Evolutionary conservation across 2,113 vertebrate genomes (phyloP).

Genomic region (Heliornis fulica): DNA sequence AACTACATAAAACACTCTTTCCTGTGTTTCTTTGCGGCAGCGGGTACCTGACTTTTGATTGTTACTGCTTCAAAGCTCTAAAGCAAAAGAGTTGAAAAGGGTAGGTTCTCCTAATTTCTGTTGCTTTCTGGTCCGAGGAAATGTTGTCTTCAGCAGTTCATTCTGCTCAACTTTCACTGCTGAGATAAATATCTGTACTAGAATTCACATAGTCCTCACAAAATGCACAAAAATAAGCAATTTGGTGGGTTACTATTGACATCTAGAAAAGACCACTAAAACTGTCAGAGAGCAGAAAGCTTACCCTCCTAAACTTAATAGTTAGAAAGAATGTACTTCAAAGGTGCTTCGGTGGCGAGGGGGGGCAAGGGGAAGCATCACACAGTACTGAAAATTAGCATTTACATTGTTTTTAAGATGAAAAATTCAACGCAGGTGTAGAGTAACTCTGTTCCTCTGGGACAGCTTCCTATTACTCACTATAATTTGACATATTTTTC

Average conservation of each 20-base stretch:
- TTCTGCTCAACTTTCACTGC: not conserved
- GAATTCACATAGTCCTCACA: not conserved
- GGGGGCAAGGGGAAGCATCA: too few species aligned
- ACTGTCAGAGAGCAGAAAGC: not conserved
- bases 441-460: not conserved
- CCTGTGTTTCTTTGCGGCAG: not conserved
- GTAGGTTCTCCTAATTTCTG: not conserved
- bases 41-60: not conserved
- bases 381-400: not conserved
- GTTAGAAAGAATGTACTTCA: not conserved
- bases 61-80: not conserved
- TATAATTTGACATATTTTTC: not conserved
- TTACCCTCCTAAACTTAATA: not conserved
- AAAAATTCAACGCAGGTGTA: not conserved
- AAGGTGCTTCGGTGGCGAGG: too few species aligned
- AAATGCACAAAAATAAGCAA: not conserved
- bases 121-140: not conserved
- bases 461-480: not conserved
- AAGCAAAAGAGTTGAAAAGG: not conserved
- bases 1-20: not conserved
- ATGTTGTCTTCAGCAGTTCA: not conserved
- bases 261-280: not conserved
- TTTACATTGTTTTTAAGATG: not conserved
- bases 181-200: not conserved
- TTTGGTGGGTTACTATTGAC: not conserved